phyloP scores from a whole-genome alignment of 2,797 vertebrate genomes.

The Acipenser transmontanus region DNA sequence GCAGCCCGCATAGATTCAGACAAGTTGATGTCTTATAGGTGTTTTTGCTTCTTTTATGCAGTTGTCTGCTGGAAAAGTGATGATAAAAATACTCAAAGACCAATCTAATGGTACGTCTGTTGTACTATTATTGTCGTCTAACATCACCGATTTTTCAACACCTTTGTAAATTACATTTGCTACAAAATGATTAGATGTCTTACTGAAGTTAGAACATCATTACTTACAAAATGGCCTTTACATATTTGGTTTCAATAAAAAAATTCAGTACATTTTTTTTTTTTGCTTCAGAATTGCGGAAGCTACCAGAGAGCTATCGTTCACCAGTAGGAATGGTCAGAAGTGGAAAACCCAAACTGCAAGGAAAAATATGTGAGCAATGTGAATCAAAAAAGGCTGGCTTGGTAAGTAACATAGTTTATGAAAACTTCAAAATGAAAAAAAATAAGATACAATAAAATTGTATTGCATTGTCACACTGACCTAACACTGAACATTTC shows the following conservation, averaged over 20 bases:
- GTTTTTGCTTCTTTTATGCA: conserved; percentile 29
- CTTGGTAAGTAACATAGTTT: conserved; percentile 51
- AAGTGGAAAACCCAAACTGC: conserved; percentile 47
- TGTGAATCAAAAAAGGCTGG: conserved; percentile 60
- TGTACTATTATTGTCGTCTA: not conserved
- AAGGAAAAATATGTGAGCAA: conserved; percentile 51
- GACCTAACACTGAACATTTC: no score
- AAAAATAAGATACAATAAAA: no score
- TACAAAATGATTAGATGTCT: no score
- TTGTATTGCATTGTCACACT: no score
- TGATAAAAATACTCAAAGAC: conserved; percentile 72
- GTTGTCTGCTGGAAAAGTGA: conserved; percentile 69
- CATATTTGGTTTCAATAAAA: no score
- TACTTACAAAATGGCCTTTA: no score
- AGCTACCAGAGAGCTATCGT: conserved; percentile 34
- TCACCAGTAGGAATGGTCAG: conserved; percentile 2
- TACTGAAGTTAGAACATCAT: no score
- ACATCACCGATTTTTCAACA: no score
- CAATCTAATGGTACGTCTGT: conserved; percentile 52
- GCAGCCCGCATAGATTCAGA: no score
- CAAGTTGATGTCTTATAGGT: not conserved
- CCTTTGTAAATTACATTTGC: no score
- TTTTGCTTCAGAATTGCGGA: conserved; percentile 34
- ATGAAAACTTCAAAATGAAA: no score
- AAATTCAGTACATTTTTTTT: not conserved